phyloP scores from a whole-genome alignment of 2,113 vertebrate species.

The Sylvilagus bachmani region DNA sequence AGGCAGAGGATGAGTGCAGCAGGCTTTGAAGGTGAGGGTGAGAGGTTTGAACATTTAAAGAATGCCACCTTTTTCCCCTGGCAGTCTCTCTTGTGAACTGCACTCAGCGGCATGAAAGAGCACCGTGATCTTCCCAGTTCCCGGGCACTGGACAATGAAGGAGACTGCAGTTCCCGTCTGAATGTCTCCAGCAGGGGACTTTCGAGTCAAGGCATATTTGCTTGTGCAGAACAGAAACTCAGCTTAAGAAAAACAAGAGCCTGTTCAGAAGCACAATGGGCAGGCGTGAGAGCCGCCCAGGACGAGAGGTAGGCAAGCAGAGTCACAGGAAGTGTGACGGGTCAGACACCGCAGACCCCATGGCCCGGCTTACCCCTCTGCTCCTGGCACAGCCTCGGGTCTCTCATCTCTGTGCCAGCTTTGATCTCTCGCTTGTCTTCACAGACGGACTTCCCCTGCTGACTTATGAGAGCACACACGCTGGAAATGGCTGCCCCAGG shows the following conservation, averaged over 20 bases:
- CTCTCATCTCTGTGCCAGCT: background rate
- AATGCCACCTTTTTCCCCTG: background rate
- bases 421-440: slow-evolving; percentile 5
- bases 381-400: background rate
- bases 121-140: background rate
- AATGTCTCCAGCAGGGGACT: background rate
- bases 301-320: background rate
- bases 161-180: background rate
- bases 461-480: background rate
- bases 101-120: background rate
- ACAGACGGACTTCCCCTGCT: background rate
- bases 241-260: slow-evolving; percentile 26
- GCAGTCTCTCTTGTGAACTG: background rate
- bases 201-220: background rate
- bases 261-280: background rate
- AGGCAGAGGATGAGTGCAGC: background rate
- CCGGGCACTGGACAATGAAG: background rate
- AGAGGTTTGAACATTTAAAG: background rate
- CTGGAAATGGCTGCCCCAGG: background rate
- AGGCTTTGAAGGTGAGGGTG: background rate
- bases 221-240: slow-evolving; percentile 41
- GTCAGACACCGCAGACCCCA: background rate
- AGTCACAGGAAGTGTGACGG: background rate
- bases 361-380: background rate
- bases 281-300: background rate